Conservation (phyloP, 2,113 vertebrate genomes). For the Neolamprologus falcicula region DNA sequence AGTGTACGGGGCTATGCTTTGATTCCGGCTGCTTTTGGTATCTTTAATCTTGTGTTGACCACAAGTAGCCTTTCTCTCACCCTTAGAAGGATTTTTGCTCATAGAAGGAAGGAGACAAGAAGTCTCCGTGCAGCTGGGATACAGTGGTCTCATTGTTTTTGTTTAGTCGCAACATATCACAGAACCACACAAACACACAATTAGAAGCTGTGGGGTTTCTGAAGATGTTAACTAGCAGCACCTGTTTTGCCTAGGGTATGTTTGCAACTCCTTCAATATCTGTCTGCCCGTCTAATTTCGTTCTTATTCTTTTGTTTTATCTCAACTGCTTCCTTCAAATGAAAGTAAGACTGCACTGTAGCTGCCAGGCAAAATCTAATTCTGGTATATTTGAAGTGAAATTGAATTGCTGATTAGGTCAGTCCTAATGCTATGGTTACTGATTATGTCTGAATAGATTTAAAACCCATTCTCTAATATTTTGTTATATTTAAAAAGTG, state of each 20-base stretch:
- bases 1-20: not conserved
- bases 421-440: not conserved
- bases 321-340: not conserved
- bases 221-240: constrained; percentile 33
- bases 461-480: not conserved
- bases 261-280: not conserved
- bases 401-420: not conserved
- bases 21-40: not conserved
- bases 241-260: not conserved
- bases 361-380: not conserved
- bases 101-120: constrained; percentile 9
- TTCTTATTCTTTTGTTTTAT: not conserved
- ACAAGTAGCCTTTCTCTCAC: not conserved
- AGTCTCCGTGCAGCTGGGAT: constrained; percentile 1
- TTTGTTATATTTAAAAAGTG: not conserved
- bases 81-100: not conserved
- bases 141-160: constrained; percentile 45
- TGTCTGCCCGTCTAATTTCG: not conserved
- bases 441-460: not conserved
- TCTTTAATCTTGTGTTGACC: constrained; percentile 15
- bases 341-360: not conserved
- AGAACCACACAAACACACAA: constrained; percentile 46
- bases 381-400: not conserved
- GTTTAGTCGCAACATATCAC: constrained; percentile 47
- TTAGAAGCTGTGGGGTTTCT: constrained; percentile 39